Conservation (phyloP, 2,888 invertebrate species). For the Dryobota labecula region DNA sequence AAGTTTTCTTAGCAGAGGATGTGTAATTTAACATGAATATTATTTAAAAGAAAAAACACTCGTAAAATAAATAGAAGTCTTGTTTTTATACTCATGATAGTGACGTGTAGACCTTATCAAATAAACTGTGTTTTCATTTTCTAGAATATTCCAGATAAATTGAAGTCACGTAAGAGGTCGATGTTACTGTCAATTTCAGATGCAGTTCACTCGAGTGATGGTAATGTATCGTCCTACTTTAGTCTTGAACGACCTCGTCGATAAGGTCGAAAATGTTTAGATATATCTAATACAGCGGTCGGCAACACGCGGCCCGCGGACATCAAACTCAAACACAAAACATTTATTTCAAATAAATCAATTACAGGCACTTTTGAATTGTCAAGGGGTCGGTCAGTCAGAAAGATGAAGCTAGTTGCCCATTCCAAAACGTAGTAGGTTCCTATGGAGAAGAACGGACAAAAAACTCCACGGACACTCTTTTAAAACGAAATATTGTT, state of each 20-base stretch:
- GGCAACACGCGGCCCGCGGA: too few relatives aligned
- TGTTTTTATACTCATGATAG: conserved; percentile 4
- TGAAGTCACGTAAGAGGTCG: conserved; percentile 16
- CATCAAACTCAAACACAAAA: too few relatives aligned
- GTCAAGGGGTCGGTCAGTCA: too few relatives aligned
- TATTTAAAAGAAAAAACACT: conserved; percentile 10
- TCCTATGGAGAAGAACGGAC: too few relatives aligned
- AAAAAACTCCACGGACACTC: too few relatives aligned
- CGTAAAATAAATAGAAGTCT: conserved; percentile 9
- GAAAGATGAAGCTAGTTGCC: too few relatives aligned
- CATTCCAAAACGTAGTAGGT: too few relatives aligned
- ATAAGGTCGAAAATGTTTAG: not conserved
- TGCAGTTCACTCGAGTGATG: conserved; percentile 27
- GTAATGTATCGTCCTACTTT: conserved; percentile 14
- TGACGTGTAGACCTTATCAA: conserved; percentile 26
- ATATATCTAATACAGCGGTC: too few relatives aligned
- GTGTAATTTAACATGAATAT: not conserved
- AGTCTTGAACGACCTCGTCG: conserved; percentile 10
- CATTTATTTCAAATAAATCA: too few relatives aligned
- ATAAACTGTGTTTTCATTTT: conserved; percentile 27
- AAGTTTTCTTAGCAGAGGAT: not conserved
- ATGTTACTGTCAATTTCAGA: conserved; percentile 39
- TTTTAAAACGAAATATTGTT: too few relatives aligned
- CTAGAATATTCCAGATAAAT: conserved; percentile 37
- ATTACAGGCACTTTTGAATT: too few relatives aligned